Evolutionary conservation across 2,888 invertebrate species (phyloP).

Genomic region (Minunthozetes semirufus): DNA sequence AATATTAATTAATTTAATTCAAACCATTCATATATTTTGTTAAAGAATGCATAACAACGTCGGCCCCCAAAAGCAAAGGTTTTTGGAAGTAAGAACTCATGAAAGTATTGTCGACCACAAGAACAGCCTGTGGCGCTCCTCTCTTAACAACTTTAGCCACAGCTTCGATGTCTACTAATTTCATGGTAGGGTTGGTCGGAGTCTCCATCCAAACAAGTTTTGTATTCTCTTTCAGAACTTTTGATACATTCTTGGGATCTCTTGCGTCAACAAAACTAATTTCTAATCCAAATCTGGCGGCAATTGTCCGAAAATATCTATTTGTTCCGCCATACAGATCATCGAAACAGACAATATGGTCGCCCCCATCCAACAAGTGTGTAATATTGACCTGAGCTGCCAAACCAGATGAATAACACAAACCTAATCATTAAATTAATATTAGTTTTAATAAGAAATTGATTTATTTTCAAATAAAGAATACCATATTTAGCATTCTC

Average conservation of each 20-base stretch:
- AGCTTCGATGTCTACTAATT: slow-evolving; percentile 76
- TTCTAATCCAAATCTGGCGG: slow-evolving; percentile 61
- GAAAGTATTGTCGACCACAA: slow-evolving; percentile 91
- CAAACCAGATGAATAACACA: slow-evolving; percentile 76
- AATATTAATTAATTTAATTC: slow-evolving; percentile 48
- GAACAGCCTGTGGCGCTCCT: slow-evolving; percentile 55
- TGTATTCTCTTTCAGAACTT: slow-evolving; percentile 69
- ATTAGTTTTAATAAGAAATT: not conserved
- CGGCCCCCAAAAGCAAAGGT: slow-evolving; percentile 82
- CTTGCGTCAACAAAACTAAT: slow-evolving; percentile 71
- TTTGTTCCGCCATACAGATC: slow-evolving; percentile 63
- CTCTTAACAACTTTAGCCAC: slow-evolving; percentile 59
- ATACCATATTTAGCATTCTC: slow-evolving; percentile 73
- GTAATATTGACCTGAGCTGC: slow-evolving; percentile 70
- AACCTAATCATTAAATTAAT: slow-evolving; percentile 24
- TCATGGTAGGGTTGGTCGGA: slow-evolving; percentile 89
- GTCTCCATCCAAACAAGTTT: slow-evolving; percentile 85
- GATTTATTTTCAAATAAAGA: not conserved
- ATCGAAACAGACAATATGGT: slow-evolving; percentile 81
- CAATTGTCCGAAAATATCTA: slow-evolving; percentile 57
- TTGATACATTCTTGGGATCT: slow-evolving; percentile 59
- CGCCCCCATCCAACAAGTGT: slow-evolving; percentile 69
- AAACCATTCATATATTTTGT: slow-evolving; percentile 85
- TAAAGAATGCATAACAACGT: slow-evolving; percentile 80
- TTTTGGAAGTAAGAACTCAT: slow-evolving; percentile 78